Conservation (phyloP, 2,113 vertebrate genomes). For the Micromys minutus region DNA sequence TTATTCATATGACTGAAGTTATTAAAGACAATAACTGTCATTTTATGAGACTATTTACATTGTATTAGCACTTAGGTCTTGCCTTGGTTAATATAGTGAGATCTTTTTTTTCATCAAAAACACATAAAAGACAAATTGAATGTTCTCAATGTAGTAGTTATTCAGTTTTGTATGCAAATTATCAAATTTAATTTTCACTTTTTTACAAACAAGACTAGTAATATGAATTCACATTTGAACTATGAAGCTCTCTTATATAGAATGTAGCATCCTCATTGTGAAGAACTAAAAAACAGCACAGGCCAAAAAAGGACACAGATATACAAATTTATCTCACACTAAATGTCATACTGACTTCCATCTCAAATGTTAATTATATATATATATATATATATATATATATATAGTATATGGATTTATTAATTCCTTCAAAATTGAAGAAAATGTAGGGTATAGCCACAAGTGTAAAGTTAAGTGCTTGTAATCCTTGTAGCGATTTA, state of each 20-base stretch:
- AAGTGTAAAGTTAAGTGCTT: background rate
- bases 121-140: slow-evolving; percentile 6
- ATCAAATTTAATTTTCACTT: slow-evolving; percentile 37
- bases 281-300: background rate
- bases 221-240: background rate
- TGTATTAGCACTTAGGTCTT: background rate
- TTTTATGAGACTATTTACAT: slow-evolving; percentile 6
- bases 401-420: background rate
- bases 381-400: background rate
- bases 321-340: background rate
- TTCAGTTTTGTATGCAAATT: background rate
- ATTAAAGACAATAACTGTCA: background rate
- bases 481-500: background rate
- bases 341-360: background rate
- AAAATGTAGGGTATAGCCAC: background rate
- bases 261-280: background rate
- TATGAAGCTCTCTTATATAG: background rate
- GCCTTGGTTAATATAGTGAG: background rate
- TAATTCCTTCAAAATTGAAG: background rate
- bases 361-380: background rate
- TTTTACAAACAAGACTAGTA: background rate
- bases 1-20: slow-evolving; percentile 16
- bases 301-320: background rate
- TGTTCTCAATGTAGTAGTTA: background rate
- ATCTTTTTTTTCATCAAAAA: background rate